phyloP scores from a whole-genome alignment of 2,888 invertebrate species.

The Platycnemis pennipes region DNA sequence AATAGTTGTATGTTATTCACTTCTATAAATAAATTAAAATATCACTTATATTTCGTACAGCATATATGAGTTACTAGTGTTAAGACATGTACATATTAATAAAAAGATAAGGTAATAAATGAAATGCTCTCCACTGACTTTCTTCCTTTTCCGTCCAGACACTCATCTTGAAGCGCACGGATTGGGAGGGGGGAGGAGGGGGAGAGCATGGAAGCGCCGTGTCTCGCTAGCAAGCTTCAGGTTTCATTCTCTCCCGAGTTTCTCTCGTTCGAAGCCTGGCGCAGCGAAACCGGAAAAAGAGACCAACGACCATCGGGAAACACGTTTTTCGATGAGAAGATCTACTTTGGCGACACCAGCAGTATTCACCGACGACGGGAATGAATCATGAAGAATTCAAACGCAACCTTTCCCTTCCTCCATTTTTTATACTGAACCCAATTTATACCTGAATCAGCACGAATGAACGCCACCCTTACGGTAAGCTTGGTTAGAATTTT shows the following conservation, averaged over 20 bases:
- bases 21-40: too few species aligned
- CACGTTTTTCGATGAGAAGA: background rate
- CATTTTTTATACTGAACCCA: too few species aligned
- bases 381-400: background rate
- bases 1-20: too few species aligned
- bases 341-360: background rate
- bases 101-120: background rate
- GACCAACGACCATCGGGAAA: background rate
- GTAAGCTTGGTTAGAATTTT: too few species aligned
- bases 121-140: background rate
- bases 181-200: background rate
- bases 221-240: background rate
- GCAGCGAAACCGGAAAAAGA: conserved; percentile 13
- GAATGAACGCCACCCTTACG: too few species aligned
- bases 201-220: background rate
- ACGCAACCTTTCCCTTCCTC: too few species aligned
- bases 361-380: background rate
- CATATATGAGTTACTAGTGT: too few species aligned
- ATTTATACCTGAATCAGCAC: too few species aligned
- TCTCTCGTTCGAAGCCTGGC: too few species aligned
- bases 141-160: background rate
- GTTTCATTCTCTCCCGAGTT: background rate
- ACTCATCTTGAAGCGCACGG: background rate
- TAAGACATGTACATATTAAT: too few species aligned
- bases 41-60: too few species aligned